These are phyloP conservation scores for Manacus vitellinus DNA, from an alignment of 2,113 vertebrate species.

Conservation along the genomic window DNA sequence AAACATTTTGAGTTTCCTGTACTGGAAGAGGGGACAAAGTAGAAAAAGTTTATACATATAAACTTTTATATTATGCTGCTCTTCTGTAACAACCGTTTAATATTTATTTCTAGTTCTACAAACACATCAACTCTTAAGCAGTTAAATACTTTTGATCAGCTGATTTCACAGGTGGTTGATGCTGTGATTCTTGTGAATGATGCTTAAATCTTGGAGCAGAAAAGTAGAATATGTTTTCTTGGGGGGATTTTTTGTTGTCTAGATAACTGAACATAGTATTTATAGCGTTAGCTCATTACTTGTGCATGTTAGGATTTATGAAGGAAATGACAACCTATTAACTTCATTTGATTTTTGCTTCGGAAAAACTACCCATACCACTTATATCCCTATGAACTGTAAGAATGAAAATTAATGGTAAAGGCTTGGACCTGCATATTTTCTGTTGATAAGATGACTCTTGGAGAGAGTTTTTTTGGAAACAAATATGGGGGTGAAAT, in stretches of 20 bases:
- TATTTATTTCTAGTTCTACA: background rate
- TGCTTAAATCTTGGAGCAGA: background rate
- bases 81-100: background rate
- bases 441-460: background rate
- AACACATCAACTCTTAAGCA: background rate
- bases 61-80: background rate
- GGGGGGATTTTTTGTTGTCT: background rate
- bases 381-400: background rate
- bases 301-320: background rate
- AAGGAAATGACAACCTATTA: background rate
- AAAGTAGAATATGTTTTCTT: background rate
- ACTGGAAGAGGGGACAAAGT: fast-evolving
- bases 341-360: background rate
- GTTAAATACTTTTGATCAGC: background rate
- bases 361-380: background rate
- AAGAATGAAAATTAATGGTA: background rate
- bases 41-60: background rate
- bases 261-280: background rate
- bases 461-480: background rate
- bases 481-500: background rate
- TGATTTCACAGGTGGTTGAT: background rate
- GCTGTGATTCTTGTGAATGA: background rate
- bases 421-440: background rate
- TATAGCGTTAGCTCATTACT: background rate
- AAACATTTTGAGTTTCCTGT: background rate